Conservation (phyloP, 2,888 invertebrate genomes). For the Erebia aethiops region DNA sequence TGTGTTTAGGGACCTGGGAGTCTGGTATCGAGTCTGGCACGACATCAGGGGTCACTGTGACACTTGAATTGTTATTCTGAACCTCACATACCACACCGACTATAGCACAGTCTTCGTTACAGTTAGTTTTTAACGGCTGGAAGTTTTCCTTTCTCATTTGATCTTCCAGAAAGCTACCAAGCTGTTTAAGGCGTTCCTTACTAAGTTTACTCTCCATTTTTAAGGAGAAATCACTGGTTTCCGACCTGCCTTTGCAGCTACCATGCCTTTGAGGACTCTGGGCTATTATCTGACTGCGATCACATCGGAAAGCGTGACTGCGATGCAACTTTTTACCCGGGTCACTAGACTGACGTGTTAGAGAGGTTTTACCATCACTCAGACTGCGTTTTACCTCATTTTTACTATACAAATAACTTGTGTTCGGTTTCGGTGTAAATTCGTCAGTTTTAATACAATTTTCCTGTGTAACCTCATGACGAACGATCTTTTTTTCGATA, state of each 20-base stretch:
- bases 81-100: slow-evolving; percentile 48
- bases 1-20: slow-evolving; percentile 71
- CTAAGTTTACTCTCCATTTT: slow-evolving; percentile 70
- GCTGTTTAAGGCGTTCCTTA: slow-evolving; percentile 66
- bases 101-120: slow-evolving; percentile 34
- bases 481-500: slow-evolving; percentile 39
- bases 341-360: slow-evolving; percentile 75
- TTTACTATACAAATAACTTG: slow-evolving; percentile 69
- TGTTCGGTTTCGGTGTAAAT: slow-evolving; percentile 57
- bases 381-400: slow-evolving; percentile 58
- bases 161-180: slow-evolving; percentile 71
- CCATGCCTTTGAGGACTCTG: slow-evolving; percentile 66
- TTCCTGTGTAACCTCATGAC: slow-evolving; percentile 28
- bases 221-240: slow-evolving; percentile 62
- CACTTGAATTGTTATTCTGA: slow-evolving; percentile 19
- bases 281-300: slow-evolving; percentile 67
- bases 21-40: slow-evolving; percentile 62
- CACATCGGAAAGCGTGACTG: slow-evolving; percentile 84
- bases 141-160: slow-evolving; percentile 76
- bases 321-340: slow-evolving; percentile 82
- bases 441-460: slow-evolving; percentile 33
- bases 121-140: slow-evolving; percentile 41
- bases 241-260: slow-evolving; percentile 68
- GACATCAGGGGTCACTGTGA: slow-evolving; percentile 45
- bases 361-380: slow-evolving; percentile 60